Evolutionary conservation across 1,140 invertebrate species (phyloP), one percentile per base, ranked within the genome.

Genomic region (Atta colombica): DNA sequence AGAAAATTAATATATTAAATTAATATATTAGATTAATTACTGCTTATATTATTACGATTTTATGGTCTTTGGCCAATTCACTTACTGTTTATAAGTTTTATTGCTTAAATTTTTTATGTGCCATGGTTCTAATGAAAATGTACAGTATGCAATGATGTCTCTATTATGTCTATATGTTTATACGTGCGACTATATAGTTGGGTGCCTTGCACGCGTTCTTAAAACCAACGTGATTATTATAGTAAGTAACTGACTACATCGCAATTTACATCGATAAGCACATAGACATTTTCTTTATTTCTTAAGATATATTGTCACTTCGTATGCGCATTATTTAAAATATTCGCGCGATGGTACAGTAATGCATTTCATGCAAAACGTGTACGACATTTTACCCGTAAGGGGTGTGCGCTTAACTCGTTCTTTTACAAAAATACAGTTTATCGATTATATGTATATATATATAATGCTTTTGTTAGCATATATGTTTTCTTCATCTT

Each of bases 331-430:
- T 87, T 84, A 85, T 12, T 66, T 53, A 71, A 89, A 89, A 68
- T 49, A 61, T 18, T 80, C 53, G 66, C 28, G 65, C 60, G 53
- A 72, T 55, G 35, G 35, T 77, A 71, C 89, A 89, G 68, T 68
- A 53, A 90, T 86, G 89, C 90, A 89, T 91, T 90, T 86, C 1
- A 91, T 93, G 90, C 89, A 88, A 45, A 85, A 81, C 53, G 72
- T 71, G 86, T 77, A 72, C 16, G 63, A 55, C 31, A 77, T 77
- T 81, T 88, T 63, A 75, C 18, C 60, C 72, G 35, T 21, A 49
- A 18, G 31, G 86, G 81, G 77, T 90, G 86, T 86, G 87, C 89
- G 86, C 71, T 88, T 71, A 53, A 86, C 71, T 77, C 68, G 55
- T 74, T 77, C 49, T 49, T 87, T 77, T 90, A 88, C 65, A 86